Conservation (phyloP, 2,113 vertebrate species). For the Fulica atra region DNA sequence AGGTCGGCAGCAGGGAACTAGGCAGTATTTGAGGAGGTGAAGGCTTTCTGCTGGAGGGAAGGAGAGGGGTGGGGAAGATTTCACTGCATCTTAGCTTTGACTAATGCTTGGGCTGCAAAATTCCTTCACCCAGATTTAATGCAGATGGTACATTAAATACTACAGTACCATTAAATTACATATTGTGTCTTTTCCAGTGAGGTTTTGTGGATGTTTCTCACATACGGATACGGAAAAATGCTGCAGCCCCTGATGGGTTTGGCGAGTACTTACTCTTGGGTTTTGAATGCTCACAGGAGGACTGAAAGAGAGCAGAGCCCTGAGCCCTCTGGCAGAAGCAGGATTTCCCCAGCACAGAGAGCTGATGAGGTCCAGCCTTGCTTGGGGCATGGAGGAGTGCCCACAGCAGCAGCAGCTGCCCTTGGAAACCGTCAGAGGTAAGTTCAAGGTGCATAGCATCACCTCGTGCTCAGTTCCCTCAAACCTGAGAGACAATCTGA, state of each 20-base stretch:
- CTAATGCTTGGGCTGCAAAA: slow-evolving; percentile 45
- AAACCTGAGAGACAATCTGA: background rate
- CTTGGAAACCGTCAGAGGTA: background rate
- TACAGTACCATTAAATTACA: slow-evolving; percentile 46
- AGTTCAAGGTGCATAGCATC: background rate
- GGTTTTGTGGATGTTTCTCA: slow-evolving; percentile 61
- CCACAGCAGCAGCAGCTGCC: background rate
- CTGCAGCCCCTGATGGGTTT: background rate
- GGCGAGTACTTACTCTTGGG: background rate
- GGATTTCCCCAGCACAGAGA: background rate
- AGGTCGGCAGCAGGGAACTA: background rate
- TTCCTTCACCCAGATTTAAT: slow-evolving; percentile 59
- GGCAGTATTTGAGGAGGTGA: background rate
- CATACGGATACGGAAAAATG: background rate
- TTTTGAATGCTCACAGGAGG: background rate
- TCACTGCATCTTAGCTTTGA: slow-evolving; percentile 8
- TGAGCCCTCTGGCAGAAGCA: background rate
- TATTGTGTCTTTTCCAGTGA: slow-evolving; percentile 54
- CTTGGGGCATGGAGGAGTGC: background rate
- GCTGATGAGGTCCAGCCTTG: background rate
- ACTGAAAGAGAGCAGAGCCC: background rate
- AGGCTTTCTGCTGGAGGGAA: background rate
- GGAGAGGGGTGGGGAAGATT: slow-evolving; percentile 1
- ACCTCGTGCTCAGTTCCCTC: background rate
- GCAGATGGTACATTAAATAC: slow-evolving; percentile 46